Percentiles rank a stretch among this genome's conserved stretches.
Conservation (phyloP, 2,888 invertebrate genomes). For the Drosophila affinis region DNA sequence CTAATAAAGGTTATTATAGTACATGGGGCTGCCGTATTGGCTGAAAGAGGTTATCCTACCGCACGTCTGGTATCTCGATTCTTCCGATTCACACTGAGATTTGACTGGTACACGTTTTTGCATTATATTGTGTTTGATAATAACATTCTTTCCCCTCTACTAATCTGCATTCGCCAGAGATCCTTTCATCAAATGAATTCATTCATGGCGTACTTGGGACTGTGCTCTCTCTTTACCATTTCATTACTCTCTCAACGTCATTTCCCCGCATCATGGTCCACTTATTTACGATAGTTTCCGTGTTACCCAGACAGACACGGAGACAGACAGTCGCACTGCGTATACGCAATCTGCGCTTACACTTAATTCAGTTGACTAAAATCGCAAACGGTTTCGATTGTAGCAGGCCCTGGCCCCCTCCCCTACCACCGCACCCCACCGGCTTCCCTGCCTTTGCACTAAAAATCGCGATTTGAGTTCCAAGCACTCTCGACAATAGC, state of each 20-base stretch:
- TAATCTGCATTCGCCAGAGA: background rate
- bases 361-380: slow-evolving; percentile 60
- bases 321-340: slow-evolving; percentile 26
- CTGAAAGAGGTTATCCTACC: no score
- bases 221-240: background rate
- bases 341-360: slow-evolving; percentile 55
- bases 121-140: no score
- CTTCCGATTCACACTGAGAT: no score
- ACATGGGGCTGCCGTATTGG: no score
- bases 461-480: slow-evolving; percentile 55
- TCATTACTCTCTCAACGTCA: background rate
- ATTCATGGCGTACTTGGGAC: background rate
- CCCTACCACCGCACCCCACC: no score
- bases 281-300: slow-evolving; percentile 4
- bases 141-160: no score
- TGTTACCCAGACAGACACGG: no score
- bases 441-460: slow-evolving; percentile 25
- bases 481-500: slow-evolving; percentile 43
- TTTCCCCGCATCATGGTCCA: no score
- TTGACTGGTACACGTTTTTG: no score
- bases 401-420: background rate
- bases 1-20: no score
- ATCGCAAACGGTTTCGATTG: slow-evolving; percentile 45
- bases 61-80: no score
- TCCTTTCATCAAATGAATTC: no score